Evolutionary conservation across 1,140 invertebrate species (phyloP).

Genomic region (Hyposmocoma kahamanoa): DNA sequence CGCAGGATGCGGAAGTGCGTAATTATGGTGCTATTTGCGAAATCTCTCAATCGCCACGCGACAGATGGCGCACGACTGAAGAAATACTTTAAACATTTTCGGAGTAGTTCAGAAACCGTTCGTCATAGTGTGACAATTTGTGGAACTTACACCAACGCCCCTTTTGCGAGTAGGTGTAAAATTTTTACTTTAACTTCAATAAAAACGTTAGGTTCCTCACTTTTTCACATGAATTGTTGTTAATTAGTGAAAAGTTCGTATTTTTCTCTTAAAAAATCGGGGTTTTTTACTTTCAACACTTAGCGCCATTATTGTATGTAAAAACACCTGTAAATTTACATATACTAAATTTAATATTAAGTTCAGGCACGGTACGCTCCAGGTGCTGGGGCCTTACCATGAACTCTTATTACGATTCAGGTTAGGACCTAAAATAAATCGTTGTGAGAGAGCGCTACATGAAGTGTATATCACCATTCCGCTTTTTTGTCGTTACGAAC

Average conservation of each 20-base stretch:
- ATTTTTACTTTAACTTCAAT: background rate
- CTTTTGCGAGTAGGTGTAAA: background rate
- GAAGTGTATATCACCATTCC: background rate
- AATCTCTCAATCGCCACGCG: constrained; percentile 57
- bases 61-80: constrained; percentile 58
- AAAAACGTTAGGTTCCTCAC: background rate
- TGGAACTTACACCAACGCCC: constrained; percentile 33
- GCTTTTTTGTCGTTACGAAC: background rate
- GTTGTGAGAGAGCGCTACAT: too few relatives aligned
- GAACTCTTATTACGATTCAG: too few relatives aligned
- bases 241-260: background rate
- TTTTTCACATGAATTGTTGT: background rate
- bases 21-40: constrained; percentile 66
- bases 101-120: constrained; percentile 35
- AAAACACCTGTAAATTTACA: too few relatives aligned
- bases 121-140: background rate
- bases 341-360: too few relatives aligned
- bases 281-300: too few relatives aligned
- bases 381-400: too few relatives aligned
- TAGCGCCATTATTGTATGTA: too few relatives aligned
- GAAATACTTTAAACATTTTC: constrained; percentile 48
- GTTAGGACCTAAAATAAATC: too few relatives aligned
- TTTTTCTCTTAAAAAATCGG: too few relatives aligned
- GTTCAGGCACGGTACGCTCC: too few relatives aligned
- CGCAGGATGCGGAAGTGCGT: constrained; percentile 60